A percentile compares a stretch with the other conserved stretches of the same genome.
phyloP scores from a whole-genome alignment of 2,797 vertebrate genomes.

The Danionella dracula region DNA sequence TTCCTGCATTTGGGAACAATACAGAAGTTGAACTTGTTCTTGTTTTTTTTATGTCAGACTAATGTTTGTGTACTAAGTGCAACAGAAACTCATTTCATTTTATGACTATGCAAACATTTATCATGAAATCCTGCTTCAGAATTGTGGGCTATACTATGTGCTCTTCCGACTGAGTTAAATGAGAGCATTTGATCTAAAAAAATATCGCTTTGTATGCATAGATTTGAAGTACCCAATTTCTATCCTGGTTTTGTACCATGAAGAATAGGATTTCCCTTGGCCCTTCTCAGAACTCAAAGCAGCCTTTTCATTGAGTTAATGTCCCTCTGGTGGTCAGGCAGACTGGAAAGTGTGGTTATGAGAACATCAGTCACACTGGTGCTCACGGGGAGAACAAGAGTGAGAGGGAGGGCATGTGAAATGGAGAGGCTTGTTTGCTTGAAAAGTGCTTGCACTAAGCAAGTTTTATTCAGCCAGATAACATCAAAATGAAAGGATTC shows the following conservation, averaged over 20 bases:
- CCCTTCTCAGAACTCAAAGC: constrained; percentile 36
- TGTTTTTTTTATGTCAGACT: too few species aligned
- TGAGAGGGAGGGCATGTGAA: constrained; percentile 7
- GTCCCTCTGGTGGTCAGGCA: constrained; percentile 40
- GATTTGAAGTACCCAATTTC: constrained; percentile 9
- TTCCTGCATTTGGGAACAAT: too few species aligned
- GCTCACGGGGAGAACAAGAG: constrained; percentile 34
- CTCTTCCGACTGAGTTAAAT: neutral
- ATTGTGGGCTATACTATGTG: neutral
- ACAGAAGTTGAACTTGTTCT: too few species aligned
- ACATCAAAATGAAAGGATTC: constrained; percentile 10
- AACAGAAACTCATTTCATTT: too few species aligned
- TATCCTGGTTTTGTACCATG: constrained; percentile 38
- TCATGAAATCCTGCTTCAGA: neutral
- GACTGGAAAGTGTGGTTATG: constrained; percentile 50
- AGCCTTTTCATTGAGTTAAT: constrained; percentile 39
- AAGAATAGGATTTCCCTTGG: constrained; percentile 26
- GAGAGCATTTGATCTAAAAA: neutral
- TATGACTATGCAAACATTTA: too few species aligned
- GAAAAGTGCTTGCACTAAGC: constrained; percentile 36
- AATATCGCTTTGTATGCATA: constrained; percentile 6
- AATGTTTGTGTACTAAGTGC: too few species aligned
- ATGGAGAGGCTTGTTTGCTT: neutral
- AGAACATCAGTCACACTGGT: constrained; percentile 40
- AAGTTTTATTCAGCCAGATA: constrained; percentile 30